Evolutionary conservation across 2,888 invertebrate species (phyloP), one percentile per base, ranked within the genome.

Genomic region (Tricholauxania praeusta): DNA sequence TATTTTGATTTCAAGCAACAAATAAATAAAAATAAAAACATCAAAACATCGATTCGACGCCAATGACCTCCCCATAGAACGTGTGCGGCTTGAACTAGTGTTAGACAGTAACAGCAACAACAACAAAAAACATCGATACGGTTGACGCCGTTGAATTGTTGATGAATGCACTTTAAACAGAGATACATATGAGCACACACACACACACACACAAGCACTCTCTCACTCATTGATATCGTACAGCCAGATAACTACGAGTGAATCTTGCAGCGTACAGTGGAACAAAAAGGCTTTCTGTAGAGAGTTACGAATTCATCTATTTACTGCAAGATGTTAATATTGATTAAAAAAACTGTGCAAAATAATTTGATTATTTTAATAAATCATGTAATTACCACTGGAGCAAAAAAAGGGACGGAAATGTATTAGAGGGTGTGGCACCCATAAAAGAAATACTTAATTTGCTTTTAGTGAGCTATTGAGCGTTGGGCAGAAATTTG

Each of bases 161-260:
- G 66, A 66, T 66, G 53, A 66, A 66, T 66, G 66, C 66, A 66
- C 52, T 55, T 66, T 66, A 28, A 17, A 51, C 49, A 17, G 69
- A 72, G 72, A 68, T 64, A 72, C 57, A 65, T 49, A 39, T 60
- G 49, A 5, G 47, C 14, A 52, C 65, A 60, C 7, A 51, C 17
- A 52, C 51, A 19, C 55, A 64, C 49, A 39, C 57, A 65, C 32
- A 60, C 32, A 7, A 60, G 32, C 28, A 60, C 39, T 60, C 32
- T 14, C 32, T 28, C 32, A 32, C 60, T 8, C 15, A 32, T 60
- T 60, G n/a, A 60, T 28, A 39, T 39, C 60, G 15, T 28, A 60
- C 39, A 22, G 6, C 8, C 12, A 57, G 22, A 28, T 28, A 57
- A 15, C 19, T 28, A 19, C 19, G 12, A 3, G 5, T 28, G 3